A percentile compares a stretch with the other conserved stretches of the same genome.
Conservation (phyloP, 2,888 invertebrate species). For the Clanis bilineata region DNA sequence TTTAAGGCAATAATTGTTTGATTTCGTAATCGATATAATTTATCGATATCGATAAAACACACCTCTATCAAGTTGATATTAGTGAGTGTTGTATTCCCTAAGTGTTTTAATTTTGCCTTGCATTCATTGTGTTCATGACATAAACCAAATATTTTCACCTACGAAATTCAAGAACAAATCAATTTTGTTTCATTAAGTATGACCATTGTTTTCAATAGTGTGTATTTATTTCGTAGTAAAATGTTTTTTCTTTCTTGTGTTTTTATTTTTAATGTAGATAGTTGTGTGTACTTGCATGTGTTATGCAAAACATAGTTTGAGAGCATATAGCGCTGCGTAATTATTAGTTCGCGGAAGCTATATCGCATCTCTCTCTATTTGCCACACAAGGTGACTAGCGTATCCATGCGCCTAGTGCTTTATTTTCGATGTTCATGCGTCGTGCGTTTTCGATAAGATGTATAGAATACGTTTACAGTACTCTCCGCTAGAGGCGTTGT, state of each 20-base stretch:
- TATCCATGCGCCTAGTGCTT: no score
- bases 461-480: no score
- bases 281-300: neutral
- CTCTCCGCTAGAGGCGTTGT: no score
- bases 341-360: no score
- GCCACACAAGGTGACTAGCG: no score
- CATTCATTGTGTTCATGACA: slow-evolving; percentile 41
- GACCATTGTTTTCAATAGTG: slow-evolving; percentile 39
- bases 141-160: slow-evolving; percentile 40
- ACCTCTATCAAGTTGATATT: slow-evolving; percentile 26
- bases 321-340: neutral
- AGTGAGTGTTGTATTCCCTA: slow-evolving; percentile 29
- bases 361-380: no score
- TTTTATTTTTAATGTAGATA: slow-evolving; percentile 37
- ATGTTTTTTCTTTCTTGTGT: slow-evolving; percentile 54
- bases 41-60: slow-evolving; percentile 20
- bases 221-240: slow-evolving; percentile 68
- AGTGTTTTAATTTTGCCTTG: slow-evolving; percentile 21
- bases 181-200: slow-evolving; percentile 29
- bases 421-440: no score
- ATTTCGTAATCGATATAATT: neutral
- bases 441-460: no score
- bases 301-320: neutral
- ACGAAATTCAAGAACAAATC: slow-evolving; percentile 26
- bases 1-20: slow-evolving; percentile 6